phyloP scores from a whole-genome alignment of 1,140 invertebrate genomes.

The Euura saliciscinereae region DNA sequence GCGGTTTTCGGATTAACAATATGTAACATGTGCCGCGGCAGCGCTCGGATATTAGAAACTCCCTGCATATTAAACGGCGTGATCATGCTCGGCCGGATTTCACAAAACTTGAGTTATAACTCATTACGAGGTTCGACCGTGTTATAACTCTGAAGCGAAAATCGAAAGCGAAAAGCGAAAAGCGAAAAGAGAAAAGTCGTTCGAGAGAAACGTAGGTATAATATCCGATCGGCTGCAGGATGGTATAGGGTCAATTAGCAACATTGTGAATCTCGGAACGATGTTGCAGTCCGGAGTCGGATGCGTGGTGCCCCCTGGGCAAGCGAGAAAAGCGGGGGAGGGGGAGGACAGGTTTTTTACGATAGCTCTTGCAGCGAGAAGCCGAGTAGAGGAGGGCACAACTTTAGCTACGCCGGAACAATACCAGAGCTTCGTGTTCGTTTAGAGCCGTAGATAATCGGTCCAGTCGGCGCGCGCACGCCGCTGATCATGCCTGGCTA shows the following conservation, averaged over 20 bases:
- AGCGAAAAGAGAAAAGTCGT: not conserved
- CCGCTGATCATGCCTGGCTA: slow-evolving; percentile 4
- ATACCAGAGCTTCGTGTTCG: slow-evolving; percentile 2
- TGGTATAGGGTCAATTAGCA: not conserved
- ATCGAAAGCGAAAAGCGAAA: not conserved
- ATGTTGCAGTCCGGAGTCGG: too few species aligned
- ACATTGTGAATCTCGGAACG: not conserved
- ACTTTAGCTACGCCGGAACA: not conserved
- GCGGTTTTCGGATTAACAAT: slow-evolving; percentile 54
- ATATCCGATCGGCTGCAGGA: too few species aligned
- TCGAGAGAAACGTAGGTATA: not conserved
- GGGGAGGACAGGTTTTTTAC: too few species aligned
- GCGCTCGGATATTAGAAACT: not conserved
- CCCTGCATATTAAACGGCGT: not conserved
- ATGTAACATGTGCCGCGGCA: slow-evolving; percentile 23
- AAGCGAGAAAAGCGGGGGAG: too few species aligned
- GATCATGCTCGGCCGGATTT: too few species aligned
- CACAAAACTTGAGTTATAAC: too few species aligned
- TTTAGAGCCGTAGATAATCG: slow-evolving; percentile 7
- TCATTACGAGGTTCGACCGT: too few species aligned
- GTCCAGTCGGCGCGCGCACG: not conserved
- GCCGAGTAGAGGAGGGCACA: not conserved
- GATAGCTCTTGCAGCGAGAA: not conserved
- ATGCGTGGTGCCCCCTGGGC: too few species aligned
- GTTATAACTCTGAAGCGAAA: too few species aligned